A percentile compares a stretch with the other conserved stretches of the same genome.
Evolutionary conservation across 2,113 vertebrate genomes (phyloP).

Genomic region (Lophochroa leadbeateri): DNA sequence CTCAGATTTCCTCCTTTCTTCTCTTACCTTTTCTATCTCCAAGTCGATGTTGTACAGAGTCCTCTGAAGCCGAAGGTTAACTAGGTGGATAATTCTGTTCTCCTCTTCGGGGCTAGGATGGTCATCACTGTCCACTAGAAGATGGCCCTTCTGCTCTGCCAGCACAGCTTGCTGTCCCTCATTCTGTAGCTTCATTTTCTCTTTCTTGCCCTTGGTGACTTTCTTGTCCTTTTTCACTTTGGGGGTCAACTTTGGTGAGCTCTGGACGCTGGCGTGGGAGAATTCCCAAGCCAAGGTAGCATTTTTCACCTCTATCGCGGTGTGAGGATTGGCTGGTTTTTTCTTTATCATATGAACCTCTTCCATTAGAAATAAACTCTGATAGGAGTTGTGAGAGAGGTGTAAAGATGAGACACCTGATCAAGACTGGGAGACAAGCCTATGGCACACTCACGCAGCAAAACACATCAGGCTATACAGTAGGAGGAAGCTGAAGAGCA

Average conservation of each 20-base stretch:
- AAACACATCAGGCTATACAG: constrained; percentile 84
- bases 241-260: constrained; percentile 88
- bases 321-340: constrained; percentile 81
- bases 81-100: constrained; percentile 71
- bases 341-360: constrained; percentile 89
- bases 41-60: constrained; percentile 86
- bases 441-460: constrained; percentile 82
- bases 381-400: constrained; percentile 83
- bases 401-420: constrained; percentile 86
- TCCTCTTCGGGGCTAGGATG: constrained; percentile 81
- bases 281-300: constrained; percentile 92
- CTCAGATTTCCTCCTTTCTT: background rate
- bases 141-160: constrained; percentile 84
- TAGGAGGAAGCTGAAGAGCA: constrained; percentile 84
- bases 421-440: constrained; percentile 80
- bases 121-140: constrained; percentile 82
- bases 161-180: constrained; percentile 76
- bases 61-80: constrained; percentile 82
- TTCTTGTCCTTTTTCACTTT: constrained; percentile 82
- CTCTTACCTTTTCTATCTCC: constrained; percentile 80
- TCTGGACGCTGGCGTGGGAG: constrained; percentile 86
- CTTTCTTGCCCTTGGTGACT: constrained; percentile 74
- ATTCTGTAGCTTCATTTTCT: constrained; percentile 74
- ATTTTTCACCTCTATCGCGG: constrained; percentile 87
- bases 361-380: constrained; percentile 95